Evolutionary conservation across 2,797 vertebrate genomes (phyloP).

Genomic region (Acrossocheilus wenchowensis): DNA sequence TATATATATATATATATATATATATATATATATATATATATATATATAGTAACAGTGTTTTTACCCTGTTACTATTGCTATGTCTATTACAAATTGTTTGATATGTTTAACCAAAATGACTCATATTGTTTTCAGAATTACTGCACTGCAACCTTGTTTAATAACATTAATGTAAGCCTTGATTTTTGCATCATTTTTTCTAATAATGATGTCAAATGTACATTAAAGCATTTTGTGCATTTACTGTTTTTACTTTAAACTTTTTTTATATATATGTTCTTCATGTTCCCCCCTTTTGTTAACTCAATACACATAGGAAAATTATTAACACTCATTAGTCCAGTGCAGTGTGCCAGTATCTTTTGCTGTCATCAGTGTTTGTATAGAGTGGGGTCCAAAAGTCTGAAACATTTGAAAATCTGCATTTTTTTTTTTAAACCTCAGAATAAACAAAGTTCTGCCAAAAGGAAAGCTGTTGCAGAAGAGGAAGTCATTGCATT

Average conservation of each 20-base stretch:
- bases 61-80: background rate
- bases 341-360: background rate
- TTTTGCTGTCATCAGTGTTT: background rate
- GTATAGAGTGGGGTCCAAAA: conserved; percentile 12
- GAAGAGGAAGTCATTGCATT: background rate
- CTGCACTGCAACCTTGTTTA: background rate
- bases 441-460: background rate
- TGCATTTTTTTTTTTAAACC: background rate
- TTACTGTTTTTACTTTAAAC: background rate
- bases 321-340: conserved; percentile 2
- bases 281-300: background rate
- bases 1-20: too few species aligned
- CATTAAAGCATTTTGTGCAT: background rate
- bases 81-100: background rate
- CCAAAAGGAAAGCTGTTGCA: background rate
- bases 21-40: too few species aligned
- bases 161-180: background rate
- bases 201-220: background rate
- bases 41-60: background rate
- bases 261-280: background rate
- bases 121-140: background rate
- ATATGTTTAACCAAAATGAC: background rate
- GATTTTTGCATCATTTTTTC: background rate
- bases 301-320: background rate
- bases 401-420: background rate